Percentiles rank a stretch among this genome's conserved stretches.
Evolutionary conservation across 1,140 invertebrate genomes (phyloP).

Genomic region (Lepidotrigona ventralis): DNA sequence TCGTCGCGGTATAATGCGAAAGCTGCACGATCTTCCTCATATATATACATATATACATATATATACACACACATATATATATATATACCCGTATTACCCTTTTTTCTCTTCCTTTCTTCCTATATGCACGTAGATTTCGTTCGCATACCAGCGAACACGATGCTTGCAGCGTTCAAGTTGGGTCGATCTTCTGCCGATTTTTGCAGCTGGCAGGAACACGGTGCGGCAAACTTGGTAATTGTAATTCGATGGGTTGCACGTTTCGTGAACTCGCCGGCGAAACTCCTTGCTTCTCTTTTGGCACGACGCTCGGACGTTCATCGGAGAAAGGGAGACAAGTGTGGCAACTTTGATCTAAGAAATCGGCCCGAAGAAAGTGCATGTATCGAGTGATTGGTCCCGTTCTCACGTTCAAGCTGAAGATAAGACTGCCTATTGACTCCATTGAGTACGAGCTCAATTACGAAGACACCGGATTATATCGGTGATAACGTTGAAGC

Average conservation of each 20-base stretch:
- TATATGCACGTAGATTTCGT: slow-evolving; percentile 47
- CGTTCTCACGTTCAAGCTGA: slow-evolving; percentile 7
- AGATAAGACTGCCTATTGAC: not conserved
- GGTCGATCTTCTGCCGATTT: slow-evolving; percentile 41
- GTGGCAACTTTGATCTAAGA: not conserved
- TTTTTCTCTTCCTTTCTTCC: not conserved
- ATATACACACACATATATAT: not conserved
- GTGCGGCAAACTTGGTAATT: not conserved
- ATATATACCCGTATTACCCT: not conserved
- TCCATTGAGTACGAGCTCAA: not conserved
- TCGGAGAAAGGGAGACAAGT: not conserved
- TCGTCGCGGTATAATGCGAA: slow-evolving; percentile 48
- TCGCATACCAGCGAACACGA: slow-evolving; percentile 49
- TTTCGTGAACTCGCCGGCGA: not conserved
- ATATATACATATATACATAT: too few relatives aligned
- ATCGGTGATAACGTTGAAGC: not conserved
- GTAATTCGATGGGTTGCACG: slow-evolving; percentile 23
- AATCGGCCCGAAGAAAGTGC: not conserved
- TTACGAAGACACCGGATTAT: not conserved
- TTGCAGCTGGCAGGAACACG: not conserved
- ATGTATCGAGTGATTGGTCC: not conserved
- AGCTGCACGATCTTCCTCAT: slow-evolving; percentile 46
- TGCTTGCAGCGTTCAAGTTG: slow-evolving; percentile 22
- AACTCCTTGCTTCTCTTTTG: not conserved
- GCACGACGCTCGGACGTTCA: too few relatives aligned